phyloP scores from a whole-genome alignment of 2,113 vertebrate species.

The Microtus pennsylvanicus region DNA sequence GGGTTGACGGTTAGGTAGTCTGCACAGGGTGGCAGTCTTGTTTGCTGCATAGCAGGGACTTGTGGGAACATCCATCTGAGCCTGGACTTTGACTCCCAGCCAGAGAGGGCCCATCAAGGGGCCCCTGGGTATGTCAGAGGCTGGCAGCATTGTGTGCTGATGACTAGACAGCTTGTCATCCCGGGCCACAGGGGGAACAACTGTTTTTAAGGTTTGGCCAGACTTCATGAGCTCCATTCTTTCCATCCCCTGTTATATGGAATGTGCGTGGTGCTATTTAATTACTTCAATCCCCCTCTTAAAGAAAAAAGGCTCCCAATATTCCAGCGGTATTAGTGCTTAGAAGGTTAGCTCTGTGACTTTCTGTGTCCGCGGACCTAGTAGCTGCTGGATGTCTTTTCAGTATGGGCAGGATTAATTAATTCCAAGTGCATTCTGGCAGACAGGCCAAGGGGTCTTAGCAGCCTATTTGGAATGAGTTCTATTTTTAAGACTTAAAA shows the following conservation, averaged over 20 bases:
- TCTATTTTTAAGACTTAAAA: constrained; percentile 54
- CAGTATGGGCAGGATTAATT: constrained; percentile 52
- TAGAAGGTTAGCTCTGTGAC: constrained; percentile 29
- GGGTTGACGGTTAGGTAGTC: neutral
- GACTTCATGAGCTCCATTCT: constrained; percentile 71
- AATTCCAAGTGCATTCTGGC: constrained; percentile 52
- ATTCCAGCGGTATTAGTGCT: neutral
- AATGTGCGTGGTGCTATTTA: constrained; percentile 63
- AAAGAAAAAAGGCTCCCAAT: constrained; percentile 37
- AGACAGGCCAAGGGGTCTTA: constrained; percentile 23
- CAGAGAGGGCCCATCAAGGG: constrained; percentile 49
- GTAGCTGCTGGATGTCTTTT: neutral
- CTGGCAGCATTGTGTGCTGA: constrained; percentile 54
- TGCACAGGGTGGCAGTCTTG: neutral
- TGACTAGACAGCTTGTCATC: constrained; percentile 83
- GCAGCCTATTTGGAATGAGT: neutral
- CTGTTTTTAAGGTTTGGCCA: constrained; percentile 80
- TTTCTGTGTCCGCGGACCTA: constrained; percentile 45
- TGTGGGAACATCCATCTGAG: neutral
- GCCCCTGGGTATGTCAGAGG: constrained; percentile 48
- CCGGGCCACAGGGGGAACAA: constrained; percentile 73
- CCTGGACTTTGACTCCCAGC: constrained; percentile 22
- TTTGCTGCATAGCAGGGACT: neutral
- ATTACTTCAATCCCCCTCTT: constrained; percentile 43
- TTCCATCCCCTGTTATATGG: constrained; percentile 72